Base-by-base conservation (phyloP, 2,888 invertebrate genomes). In the Limnephilus rhombicus region DNA sequence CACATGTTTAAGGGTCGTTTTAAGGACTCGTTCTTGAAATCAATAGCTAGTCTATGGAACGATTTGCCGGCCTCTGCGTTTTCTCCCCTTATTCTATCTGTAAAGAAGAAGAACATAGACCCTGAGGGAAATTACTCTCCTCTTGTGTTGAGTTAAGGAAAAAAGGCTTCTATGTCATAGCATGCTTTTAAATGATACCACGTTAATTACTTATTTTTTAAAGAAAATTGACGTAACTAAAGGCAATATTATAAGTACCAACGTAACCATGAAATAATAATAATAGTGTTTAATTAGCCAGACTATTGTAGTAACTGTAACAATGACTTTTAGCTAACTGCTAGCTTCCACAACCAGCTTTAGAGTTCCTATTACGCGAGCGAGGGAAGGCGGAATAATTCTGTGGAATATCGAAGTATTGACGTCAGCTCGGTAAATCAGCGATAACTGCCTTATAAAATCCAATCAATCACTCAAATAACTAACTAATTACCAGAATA, bases 391-490 rank as follows among this genome's bases (percentile, higher is more conserved):
- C 24, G 68, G 68, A 68, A 68, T 68, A 68, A 68, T 24, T 68
- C 45, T 45, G 9, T 68, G 24, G 68, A 68, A 68, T 68, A 85
- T 29, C 24, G n/a, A 53, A 87, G 53, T 53, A 87, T 37, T 68
- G 90, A 53, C 80, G 68, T 85, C 31, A 29, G 41, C 34, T 80
- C 37, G 41, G 85, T 85, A 85, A 85, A 90, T 85, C 85, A 68
- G 37, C 90, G 68, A 80, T 85, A 83, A 83, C 90, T 34, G 68
- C 85, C 90, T 53, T 83, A 90, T 83, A 34, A 90, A 53, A 90
- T 90, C 85, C 91, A 91, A 92, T 92, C 92, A 91, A 91, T 91
- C 91, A 89, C 89, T 92, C 89, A 89, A 91, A 92, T 88, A 91
- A 91, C 85, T 80, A 83, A 91, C 91, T 91, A 83, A 91, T 91